Evolutionary conservation across 2,888 invertebrate species (phyloP), one percentile per base, ranked within the genome.

Genomic region (Caenorhabditis zanzibari): DNA sequence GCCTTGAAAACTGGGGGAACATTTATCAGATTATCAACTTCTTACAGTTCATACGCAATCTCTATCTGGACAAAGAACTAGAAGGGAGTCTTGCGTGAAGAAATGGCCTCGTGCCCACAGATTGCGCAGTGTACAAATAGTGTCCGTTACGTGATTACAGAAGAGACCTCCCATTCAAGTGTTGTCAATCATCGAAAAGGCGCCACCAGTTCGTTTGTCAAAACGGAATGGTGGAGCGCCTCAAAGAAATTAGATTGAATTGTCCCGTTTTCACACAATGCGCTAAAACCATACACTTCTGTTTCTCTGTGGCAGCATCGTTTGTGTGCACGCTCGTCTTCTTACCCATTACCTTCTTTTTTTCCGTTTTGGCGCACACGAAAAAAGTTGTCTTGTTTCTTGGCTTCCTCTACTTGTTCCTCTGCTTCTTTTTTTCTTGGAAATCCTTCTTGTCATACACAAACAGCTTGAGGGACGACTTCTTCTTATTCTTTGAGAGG

Each of bases 251-350:
- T 66, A 71, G 58, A 82, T 75, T 69, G 66, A 56, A 64, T 58
- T 35, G 64, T 38, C 63, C 63, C 69, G 63, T 59, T 66, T 59
- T 74, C 73, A 49, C 63, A 66, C 68, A 71, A 75, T 71, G 73
- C 74, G 81, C 74, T 63, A 76, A 68, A 68, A 71, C 82, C 69
- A 71, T 74, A 71, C 74, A 75, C 72, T 71, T 64, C 71, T 63
- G 41, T n/a, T n/a, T n/a, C n/a, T n/a, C n/a, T n/a, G 44, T 49
- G 54, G 68, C 77, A 71, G 77, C 77, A 56, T 77, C 77, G 71
- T 77, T 77, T 77, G 77, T 69, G 63, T 52, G 69, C 69, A 58
- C 61, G 68, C 75, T 64, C 54, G 49, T 81, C 74, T 73, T 49
- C 58, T 66, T 52, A 71, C 73, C 72, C 75, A 75, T 76, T 71